Evolutionary conservation across 1,140 invertebrate species (phyloP), one percentile per base, ranked within the genome.

Genomic region (Cydia amplana): DNA sequence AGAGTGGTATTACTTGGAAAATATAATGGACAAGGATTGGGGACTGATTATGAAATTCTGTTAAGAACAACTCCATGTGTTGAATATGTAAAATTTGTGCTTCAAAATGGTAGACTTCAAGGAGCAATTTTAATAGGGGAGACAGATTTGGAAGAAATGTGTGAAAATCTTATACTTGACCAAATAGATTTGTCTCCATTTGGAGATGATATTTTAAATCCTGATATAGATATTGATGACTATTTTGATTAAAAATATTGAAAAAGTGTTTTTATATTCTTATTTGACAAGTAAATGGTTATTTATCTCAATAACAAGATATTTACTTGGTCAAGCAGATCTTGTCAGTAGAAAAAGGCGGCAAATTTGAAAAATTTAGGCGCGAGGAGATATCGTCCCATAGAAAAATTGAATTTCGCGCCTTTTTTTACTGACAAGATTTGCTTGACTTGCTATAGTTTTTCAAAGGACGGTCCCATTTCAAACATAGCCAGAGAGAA

Each of bases 121-220:
- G 99, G 99, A 64, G 98, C 98, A 16, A 95, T 99, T 77, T 92
- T 99, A 6, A 98, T 99, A 82, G 99, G 99, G 0, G 98, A 99
- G 82, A 99, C 98, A 5, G 98, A 98, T 89, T 93, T 99, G 49
- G 99, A 99, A 91, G 99, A 99, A 94, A 99, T 98, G 84, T 98
- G 98, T 93, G 99, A 99, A 93, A 99, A 99, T 94, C 93, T 99
- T 63, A 99, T 99, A 86, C 93, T 99, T 16, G 98, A 99, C 94
- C 96, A 98, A 88, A 94, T 99, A 73, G 98, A 99, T 93, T 92
- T 99, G 49, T 96, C 95, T 79, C 93, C 95, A 23, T 97, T 96
- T 93, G 98, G 97, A 65, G 97, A 99, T 91, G 96, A 99, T 91
- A 95, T 99, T 78, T 94, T 99, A 4, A 96, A 99, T 94, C 98